Evolutionary conservation across 30 jellyfish, hydroid and myxozoan species (phyloP).

Genomic region (Rhopilema esculentum): DNA sequence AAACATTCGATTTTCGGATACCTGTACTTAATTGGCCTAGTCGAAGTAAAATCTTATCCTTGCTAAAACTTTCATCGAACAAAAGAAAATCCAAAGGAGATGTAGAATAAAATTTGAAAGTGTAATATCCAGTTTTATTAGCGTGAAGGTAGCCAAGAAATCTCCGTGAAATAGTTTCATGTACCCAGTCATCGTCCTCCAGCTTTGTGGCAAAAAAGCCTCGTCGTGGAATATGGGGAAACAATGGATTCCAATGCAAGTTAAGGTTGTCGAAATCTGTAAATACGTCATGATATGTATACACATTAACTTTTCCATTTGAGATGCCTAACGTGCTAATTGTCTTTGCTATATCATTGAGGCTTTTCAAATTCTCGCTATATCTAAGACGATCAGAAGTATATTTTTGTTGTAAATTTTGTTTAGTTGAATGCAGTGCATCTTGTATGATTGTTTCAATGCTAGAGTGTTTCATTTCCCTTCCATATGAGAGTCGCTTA

Average conservation of each 20-base stretch:
- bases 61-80: constrained; percentile 1
- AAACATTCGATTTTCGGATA: background rate
- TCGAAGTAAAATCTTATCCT: background rate
- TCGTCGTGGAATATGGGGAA: constrained; percentile 60
- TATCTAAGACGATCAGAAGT: too few relatives aligned
- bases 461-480: too few relatives aligned
- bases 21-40: background rate
- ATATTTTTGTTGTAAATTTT: too few relatives aligned
- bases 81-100: constrained; percentile 3
- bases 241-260: constrained; percentile 60
- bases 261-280: constrained; percentile 9
- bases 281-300: constrained; percentile 48
- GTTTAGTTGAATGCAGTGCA: too few relatives aligned
- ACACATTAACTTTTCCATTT: constrained; percentile 57
- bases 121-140: constrained; percentile 25
- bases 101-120: constrained; percentile 25
- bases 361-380: too few relatives aligned
- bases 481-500: too few relatives aligned
- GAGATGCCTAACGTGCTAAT: too few relatives aligned
- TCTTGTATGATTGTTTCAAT: too few relatives aligned
- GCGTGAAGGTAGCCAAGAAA: constrained; percentile 63
- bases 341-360: background rate
- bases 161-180: constrained; percentile 1
- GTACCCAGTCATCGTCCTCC: constrained; percentile 21
- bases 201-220: constrained; percentile 31